Evolutionary conservation across 2,888 invertebrate species (phyloP).

Genomic region (Sesia bembeciformis): DNA sequence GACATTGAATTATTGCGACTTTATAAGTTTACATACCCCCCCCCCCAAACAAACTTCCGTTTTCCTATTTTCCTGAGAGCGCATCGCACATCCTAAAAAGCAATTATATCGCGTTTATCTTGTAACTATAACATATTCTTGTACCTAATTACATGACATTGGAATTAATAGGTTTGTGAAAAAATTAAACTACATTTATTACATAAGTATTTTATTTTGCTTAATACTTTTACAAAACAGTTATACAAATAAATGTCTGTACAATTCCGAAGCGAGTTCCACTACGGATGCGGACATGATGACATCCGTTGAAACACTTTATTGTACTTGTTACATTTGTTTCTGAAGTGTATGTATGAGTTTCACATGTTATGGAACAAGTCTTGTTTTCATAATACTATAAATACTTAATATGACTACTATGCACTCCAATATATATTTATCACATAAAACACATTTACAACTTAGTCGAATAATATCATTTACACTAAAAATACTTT

Average conservation of each 20-base stretch:
- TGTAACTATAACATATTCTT: no score
- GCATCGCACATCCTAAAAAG: no score
- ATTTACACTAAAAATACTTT: not conserved
- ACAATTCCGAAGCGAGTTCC: conserved; percentile 49
- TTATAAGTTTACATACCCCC: no score
- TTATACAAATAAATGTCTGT: conserved; percentile 64
- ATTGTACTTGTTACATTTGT: not conserved
- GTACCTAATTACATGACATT: no score
- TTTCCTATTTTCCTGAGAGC: no score
- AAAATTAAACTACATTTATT: not conserved
- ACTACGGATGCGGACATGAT: conserved; percentile 30
- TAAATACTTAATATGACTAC: not conserved
- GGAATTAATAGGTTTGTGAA: no score
- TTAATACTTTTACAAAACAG: conserved; percentile 63
- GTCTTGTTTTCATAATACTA: not conserved
- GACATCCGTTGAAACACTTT: conserved; percentile 5
- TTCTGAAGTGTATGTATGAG: not conserved
- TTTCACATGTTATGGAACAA: not conserved
- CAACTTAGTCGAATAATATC: conserved; percentile 1
- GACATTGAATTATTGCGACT: no score
- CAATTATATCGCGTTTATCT: no score
- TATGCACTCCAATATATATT: not conserved
- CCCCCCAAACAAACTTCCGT: no score
- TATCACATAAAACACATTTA: conserved; percentile 10
- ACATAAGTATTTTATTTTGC: conserved; percentile 36